These are phyloP conservation scores for Myxocyprinus asiaticus DNA, from an alignment of 2,113 vertebrate genomes.

Conservation along the genomic window DNA sequence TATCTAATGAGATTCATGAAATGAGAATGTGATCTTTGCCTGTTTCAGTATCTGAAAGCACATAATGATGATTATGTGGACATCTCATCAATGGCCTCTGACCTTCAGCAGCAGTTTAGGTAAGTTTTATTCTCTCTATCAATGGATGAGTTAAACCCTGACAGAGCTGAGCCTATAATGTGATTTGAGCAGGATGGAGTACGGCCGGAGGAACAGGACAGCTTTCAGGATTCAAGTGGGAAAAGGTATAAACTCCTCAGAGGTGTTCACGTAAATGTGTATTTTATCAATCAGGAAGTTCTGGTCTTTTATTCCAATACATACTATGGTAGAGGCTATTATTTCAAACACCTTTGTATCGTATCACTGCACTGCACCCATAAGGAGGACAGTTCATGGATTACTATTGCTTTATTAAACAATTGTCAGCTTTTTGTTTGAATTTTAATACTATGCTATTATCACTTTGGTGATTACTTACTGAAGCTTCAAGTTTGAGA, in stretches of 20 bases:
- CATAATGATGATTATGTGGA: conserved; percentile 84
- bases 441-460: too few relatives aligned
- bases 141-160: too few relatives aligned
- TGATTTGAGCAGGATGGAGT: conserved; percentile 79
- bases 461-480: too few relatives aligned
- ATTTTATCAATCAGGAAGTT: too few relatives aligned
- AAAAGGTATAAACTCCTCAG: conserved; percentile 76
- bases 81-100: conserved; percentile 77
- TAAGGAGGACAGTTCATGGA: too few relatives aligned
- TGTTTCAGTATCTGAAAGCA: conserved; percentile 82
- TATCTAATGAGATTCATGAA: not conserved
- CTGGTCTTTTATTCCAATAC: too few relatives aligned
- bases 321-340: too few relatives aligned
- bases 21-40: not conserved
- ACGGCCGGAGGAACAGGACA: conserved; percentile 90
- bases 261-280: not conserved
- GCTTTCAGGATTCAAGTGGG: conserved; percentile 94
- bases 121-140: conserved; percentile 54
- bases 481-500: not conserved
- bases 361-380: too few relatives aligned
- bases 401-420: too few relatives aligned
- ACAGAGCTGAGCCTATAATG: too few relatives aligned
- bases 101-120: conserved; percentile 89
- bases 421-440: too few relatives aligned
- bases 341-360: too few relatives aligned